A percentile compares a stretch with the other conserved stretches of the same genome.
These are phyloP conservation scores for Peribatodes rhomboidaria DNA, from an alignment of 2,888 invertebrate genomes.

Conservation along the genomic window DNA sequence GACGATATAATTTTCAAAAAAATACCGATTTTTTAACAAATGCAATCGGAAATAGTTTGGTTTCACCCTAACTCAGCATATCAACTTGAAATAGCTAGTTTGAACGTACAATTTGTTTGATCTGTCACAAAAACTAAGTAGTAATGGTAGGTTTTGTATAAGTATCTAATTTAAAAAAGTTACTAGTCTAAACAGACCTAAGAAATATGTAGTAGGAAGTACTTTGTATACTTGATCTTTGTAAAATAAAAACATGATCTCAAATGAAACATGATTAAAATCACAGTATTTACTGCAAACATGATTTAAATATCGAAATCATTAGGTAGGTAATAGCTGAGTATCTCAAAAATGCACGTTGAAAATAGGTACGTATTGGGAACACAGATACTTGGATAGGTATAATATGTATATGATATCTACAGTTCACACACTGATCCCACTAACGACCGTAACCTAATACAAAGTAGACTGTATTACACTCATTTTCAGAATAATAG, in stretches of 20 bases:
- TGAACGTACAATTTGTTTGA: too few relatives aligned
- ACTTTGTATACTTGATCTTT: too few relatives aligned
- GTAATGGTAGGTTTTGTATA: too few relatives aligned
- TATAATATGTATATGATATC: neutral
- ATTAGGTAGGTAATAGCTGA: neutral
- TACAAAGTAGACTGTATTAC: constrained; percentile 62
- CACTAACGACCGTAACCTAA: constrained; percentile 75
- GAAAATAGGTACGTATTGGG: too few relatives aligned
- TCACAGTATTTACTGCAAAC: too few relatives aligned
- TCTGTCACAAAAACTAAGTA: too few relatives aligned
- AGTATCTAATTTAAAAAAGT: too few relatives aligned
- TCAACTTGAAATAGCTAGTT: neutral
- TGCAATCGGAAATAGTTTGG: neutral
- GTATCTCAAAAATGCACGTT: neutral
- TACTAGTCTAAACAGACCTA: too few relatives aligned
- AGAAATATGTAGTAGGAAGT: too few relatives aligned
- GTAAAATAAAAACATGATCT: too few relatives aligned
- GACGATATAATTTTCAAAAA: neutral
- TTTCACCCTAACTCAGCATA: neutral
- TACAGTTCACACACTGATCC: constrained; percentile 57
- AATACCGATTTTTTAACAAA: neutral
- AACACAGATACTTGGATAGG: neutral
- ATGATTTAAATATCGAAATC: too few relatives aligned
- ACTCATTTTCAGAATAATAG: constrained; percentile 74
- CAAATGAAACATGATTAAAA: too few relatives aligned